A percentile compares a stretch with the other conserved stretches of the same genome.
Evolutionary conservation across 2,888 invertebrate genomes (phyloP).

Genomic region (Tanypteryx hageni): DNA sequence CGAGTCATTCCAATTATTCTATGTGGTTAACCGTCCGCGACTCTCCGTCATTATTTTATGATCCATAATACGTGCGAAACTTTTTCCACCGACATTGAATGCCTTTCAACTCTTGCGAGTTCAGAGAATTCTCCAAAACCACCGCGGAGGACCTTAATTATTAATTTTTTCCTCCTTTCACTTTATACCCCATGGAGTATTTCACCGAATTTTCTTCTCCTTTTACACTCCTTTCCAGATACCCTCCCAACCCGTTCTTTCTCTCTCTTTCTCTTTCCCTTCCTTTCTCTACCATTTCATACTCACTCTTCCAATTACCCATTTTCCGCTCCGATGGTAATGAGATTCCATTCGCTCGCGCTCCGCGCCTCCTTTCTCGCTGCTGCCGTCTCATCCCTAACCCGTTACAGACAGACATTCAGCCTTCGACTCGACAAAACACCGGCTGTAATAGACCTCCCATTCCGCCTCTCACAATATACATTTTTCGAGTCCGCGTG

Average conservation of each 20-base stretch:
- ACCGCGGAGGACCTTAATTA: neutral
- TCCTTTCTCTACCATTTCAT: neutral
- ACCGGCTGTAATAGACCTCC: neutral
- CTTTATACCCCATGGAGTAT: neutral
- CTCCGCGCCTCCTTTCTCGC: neutral
- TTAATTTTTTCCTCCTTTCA: neutral
- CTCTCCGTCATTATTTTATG: neutral
- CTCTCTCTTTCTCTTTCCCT: neutral
- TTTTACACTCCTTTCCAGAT: neutral
- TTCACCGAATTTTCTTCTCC: neutral
- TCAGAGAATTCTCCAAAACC: neutral
- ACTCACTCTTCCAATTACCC: neutral
- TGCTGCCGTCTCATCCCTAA: neutral
- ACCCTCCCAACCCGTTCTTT: neutral
- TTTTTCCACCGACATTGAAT: neutral
- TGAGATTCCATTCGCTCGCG: neutral
- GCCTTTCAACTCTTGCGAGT: slow-evolving; percentile 10
- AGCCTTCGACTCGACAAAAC: neutral
- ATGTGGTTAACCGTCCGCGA: too few species aligned
- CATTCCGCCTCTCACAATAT: neutral
- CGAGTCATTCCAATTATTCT: too few species aligned
- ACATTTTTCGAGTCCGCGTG: neutral
- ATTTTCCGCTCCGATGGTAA: neutral
- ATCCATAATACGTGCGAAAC: neutral
- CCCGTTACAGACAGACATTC: neutral